Evolutionary conservation across 2,888 invertebrate species (phyloP).

Genomic region (Netelia melanura): DNA sequence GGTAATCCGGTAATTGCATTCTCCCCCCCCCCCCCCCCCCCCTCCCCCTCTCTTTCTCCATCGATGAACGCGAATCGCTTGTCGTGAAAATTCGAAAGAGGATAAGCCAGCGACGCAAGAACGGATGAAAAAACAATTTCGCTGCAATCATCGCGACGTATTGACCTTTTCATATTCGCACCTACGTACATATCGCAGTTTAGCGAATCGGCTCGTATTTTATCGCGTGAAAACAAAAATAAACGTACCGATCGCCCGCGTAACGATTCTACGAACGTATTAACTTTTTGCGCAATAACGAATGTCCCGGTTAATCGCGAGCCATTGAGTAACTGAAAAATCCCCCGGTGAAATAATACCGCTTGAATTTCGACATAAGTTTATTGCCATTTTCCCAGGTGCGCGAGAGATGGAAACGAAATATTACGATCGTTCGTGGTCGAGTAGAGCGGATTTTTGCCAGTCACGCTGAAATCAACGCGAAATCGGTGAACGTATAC

Average conservation of each 20-base stretch:
- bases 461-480: conserved; percentile 8
- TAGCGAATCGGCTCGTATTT: background rate
- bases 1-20: background rate
- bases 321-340: conserved; percentile 9
- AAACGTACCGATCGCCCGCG: background rate
- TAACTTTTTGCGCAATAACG: conserved; percentile 8
- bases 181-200: background rate
- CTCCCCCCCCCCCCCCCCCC: no score
- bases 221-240: conserved; percentile 4
- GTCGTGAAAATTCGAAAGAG: background rate
- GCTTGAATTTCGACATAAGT: background rate
- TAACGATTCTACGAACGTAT: conserved; percentile 8
- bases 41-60: background rate
- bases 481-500: conserved; percentile 12
- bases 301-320: conserved; percentile 1
- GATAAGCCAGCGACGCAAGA: background rate
- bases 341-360: background rate
- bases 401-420: background rate
- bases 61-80: background rate
- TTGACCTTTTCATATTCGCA: background rate
- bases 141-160: background rate
- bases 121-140: conserved; percentile 20
- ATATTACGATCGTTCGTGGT: background rate
- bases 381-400: background rate
- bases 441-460: background rate